Evolutionary conservation across 1,140 invertebrate species (phyloP), one percentile per base, ranked within the genome.

Genomic region (Listronotus oregonensis): DNA sequence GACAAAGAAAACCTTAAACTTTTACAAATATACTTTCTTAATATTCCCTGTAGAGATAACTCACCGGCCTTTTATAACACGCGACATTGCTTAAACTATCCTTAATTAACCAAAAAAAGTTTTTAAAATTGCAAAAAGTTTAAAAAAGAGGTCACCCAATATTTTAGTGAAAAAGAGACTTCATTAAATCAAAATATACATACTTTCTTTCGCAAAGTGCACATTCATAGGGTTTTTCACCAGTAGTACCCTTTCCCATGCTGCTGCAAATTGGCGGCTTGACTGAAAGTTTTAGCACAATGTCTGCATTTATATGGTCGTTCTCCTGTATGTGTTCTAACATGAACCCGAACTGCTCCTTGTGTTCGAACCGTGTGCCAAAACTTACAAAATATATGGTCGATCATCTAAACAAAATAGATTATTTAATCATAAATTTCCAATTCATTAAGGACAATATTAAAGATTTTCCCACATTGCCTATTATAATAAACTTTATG

Each of bases 171-270:
- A 27, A 27, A 27, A 27, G n/a, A n/a, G n/a, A n/a, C n/a, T 27
- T 5, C 21, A 27, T 27, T 27, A 27, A 27, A 27, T 3, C 21
- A 27, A 27, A 27, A 27, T 27, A 27, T 27, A 27, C 18, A 5
- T 65, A 65, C 63, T 46, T 27, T 43, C 27, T 57, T 12, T 14
- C 79, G 61, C 89, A 87, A 14, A 79, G 69, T 5, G 63, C 55
- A 64, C 82, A 84, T 54, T 78, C 69, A 63, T 78, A 80, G 1
- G 81, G 81, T 66, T 79, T 82, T 69, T 83, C 82, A n/a, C 81
- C 82, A 1, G 81, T 80, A 62, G 83, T 9, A 71, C 79, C 46
- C 64, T 73, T 18, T 80, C n/a, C n/a, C 72, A 69, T 85, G 83
- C 3, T 81, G 81, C 52, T 78, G 78, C 17, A 78, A 77, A 67